Evolutionary conservation across 1,140 invertebrate genomes (phyloP).

Genomic region (Branchinecta lindahli): DNA sequence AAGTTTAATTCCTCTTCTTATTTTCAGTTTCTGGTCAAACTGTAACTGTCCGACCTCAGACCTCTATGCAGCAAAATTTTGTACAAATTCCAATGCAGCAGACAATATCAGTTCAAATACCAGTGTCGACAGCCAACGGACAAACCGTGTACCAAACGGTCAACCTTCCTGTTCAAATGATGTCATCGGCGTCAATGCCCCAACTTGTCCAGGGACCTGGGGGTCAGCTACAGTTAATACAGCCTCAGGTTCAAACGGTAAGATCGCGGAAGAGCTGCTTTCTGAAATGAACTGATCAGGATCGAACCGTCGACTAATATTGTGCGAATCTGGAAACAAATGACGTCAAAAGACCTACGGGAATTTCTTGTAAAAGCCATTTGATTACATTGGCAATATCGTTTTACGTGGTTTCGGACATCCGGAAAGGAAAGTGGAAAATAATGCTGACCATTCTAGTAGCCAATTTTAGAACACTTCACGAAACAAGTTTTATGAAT

Average conservation of each 20-base stretch:
- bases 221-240: constrained; percentile 49
- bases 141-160: constrained; percentile 86
- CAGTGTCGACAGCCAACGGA: constrained; percentile 70
- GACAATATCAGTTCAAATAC: constrained; percentile 75
- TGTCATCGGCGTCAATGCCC: constrained; percentile 38
- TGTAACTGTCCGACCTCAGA: not conserved
- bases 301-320: too few species aligned
- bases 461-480: too few species aligned
- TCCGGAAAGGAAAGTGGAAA: too few species aligned
- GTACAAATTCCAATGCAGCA: constrained; percentile 65
- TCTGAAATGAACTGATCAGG: not conserved
- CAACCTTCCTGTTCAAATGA: constrained; percentile 68
- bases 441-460: too few species aligned
- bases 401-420: too few species aligned
- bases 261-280: constrained; percentile 24
- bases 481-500: too few species aligned
- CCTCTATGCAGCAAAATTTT: constrained; percentile 36
- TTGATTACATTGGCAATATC: too few species aligned
- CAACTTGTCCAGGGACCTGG: constrained; percentile 33
- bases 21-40: not conserved
- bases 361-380: too few species aligned
- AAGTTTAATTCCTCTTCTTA: not conserved
- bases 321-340: too few species aligned
- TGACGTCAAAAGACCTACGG: too few species aligned
- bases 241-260: constrained; percentile 35